A percentile compares a stretch with the other conserved stretches of the same genome.
phyloP scores from a whole-genome alignment of 2,888 invertebrate species.

The Idaea straminata region DNA sequence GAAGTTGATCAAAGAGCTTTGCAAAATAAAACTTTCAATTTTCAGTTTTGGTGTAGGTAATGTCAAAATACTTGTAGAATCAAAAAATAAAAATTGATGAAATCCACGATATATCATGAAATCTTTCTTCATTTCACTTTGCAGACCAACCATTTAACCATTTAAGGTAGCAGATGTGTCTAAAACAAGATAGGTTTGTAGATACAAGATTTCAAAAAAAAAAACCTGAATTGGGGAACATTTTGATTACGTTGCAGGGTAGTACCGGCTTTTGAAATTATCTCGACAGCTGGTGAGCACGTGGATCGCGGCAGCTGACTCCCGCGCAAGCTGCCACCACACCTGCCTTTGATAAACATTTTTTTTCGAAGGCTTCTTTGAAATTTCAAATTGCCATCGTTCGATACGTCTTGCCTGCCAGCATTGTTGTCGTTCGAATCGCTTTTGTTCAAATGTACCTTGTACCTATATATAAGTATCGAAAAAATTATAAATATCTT shows the following conservation, averaged over 20 bases:
- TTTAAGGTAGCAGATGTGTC: not conserved
- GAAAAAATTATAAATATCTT: not conserved
- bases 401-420: not conserved
- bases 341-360: constrained; percentile 67
- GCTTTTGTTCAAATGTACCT: not conserved
- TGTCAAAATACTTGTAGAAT: too few species aligned
- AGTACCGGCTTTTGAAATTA: constrained; percentile 26
- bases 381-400: not conserved
- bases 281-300: constrained; percentile 71
- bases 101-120: too few species aligned
- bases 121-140: too few species aligned
- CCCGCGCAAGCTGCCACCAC: constrained; percentile 72
- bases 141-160: not conserved
- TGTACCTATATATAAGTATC: too few species aligned
- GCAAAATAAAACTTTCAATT: too few species aligned
- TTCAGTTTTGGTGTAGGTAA: too few species aligned
- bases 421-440: not conserved
- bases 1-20: too few species aligned
- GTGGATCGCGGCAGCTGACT: constrained; percentile 68
- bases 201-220: constrained; percentile 6
- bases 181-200: constrained; percentile 1
- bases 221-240: constrained; percentile 13
- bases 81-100: too few species aligned
- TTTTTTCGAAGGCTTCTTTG: constrained; percentile 33
- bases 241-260: constrained; percentile 12